Evolutionary conservation across 2,797 vertebrate species (phyloP).

Genomic region (Astyanax mexicanus): DNA sequence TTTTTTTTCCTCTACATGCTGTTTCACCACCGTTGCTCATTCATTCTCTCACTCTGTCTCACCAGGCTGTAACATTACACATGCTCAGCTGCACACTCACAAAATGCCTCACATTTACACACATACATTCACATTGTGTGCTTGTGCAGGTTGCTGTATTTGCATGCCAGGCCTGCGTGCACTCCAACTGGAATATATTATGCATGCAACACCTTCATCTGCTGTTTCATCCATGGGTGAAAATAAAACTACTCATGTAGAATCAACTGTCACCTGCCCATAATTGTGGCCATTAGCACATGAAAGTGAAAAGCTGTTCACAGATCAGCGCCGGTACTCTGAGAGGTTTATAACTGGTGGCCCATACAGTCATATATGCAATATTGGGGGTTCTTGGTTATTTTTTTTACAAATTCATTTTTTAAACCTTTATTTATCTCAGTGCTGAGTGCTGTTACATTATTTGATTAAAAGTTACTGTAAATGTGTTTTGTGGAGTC

Average conservation of each 20-base stretch:
- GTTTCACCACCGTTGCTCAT: not conserved
- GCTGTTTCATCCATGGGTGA: not conserved
- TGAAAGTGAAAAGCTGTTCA: not conserved
- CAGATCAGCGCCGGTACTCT: not conserved
- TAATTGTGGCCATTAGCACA: not conserved
- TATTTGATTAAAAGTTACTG: too few species aligned
- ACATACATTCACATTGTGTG: not conserved
- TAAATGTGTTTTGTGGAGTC: too few species aligned
- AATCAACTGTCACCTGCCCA: not conserved
- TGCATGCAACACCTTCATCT: not conserved
- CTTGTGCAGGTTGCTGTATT: not conserved
- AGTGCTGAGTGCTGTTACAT: too few species aligned
- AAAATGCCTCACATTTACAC: not conserved
- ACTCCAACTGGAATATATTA: not conserved
- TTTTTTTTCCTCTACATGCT: not conserved
- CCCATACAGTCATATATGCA: too few species aligned
- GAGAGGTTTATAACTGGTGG: not conserved
- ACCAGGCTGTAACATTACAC: slow-evolving; percentile 10
- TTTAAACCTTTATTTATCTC: too few species aligned
- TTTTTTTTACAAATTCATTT: too few species aligned
- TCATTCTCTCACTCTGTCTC: not conserved
- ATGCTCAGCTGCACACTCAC: slow-evolving; percentile 18
- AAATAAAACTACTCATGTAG: not conserved
- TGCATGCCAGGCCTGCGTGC: not conserved
- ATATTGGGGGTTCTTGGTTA: too few species aligned